Evolutionary conservation across 2,888 invertebrate species (phyloP), one percentile per base, ranked within the genome.

Genomic region (Tenodera sinensis): DNA sequence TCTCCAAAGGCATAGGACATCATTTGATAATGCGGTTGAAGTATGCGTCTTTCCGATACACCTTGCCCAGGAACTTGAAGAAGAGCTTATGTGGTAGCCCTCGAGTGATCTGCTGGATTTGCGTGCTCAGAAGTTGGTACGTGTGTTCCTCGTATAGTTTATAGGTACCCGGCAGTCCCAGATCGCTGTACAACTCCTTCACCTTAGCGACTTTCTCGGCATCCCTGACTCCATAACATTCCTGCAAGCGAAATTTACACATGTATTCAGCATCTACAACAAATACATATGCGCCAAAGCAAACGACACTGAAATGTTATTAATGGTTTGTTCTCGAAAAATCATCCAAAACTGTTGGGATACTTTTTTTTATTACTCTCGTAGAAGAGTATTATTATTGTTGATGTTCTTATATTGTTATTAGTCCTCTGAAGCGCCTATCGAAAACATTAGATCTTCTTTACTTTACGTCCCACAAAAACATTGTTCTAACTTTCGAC

Each of bases 111-210:
- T 97, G 97, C 91, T 97, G 97, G 91, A 98, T 97, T 92, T 97
- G 97, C 8, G 96, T 97, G 92, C 96, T 96, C 91, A 98, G 96
- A 92, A 97, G 95, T 92, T 97, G 97, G 92, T 96, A 97, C 25
- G 96, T 97, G 92, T 97, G 96, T 92, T 97, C 97, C 93, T 98
- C 98, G 91, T 97, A 98, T 42, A 96, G 95, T 0, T 96, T 95
- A 92, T 96, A 98, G 0, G 96, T 96, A 91, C 96, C 95, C 0
- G 96, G 96, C 83, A 98, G 93, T 90, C 96, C 96, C 3, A 98
- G 93, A 90, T 97, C 96, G 92, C 96, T 96, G 92, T 97, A 98
- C 0, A 98, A 93, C 90, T 96, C 94, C 92, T 96, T 97, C 83
- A 98, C 95, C 90, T 94, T 95, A 85, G 95, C 94, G 7, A 97